Conservation (phyloP, 2,113 vertebrate species). For the Sus scrofa region DNA sequence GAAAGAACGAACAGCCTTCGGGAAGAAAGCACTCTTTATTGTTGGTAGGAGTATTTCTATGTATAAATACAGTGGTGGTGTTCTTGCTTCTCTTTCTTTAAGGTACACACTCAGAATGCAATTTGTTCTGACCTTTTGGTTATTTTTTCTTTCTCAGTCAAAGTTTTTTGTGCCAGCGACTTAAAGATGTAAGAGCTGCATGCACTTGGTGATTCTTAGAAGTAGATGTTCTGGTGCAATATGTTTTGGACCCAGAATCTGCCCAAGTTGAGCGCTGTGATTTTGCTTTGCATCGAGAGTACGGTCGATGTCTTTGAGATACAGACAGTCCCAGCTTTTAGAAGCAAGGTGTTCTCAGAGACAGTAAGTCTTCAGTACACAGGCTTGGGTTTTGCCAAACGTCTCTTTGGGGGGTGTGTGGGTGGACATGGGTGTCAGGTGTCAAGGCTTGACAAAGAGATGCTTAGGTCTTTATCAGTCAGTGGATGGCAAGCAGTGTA, state of each 20-base stretch:
- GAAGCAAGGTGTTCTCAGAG: background rate
- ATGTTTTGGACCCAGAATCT: background rate
- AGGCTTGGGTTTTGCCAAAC: background rate
- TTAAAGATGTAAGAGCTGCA: background rate
- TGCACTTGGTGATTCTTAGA: background rate
- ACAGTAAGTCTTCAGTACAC: background rate
- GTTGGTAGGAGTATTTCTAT: background rate
- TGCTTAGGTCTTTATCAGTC: background rate
- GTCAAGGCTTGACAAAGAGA: background rate
- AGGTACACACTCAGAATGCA: background rate
- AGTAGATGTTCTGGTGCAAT: background rate
- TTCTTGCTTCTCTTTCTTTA: background rate
- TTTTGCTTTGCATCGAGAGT: background rate
- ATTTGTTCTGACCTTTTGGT: conserved; percentile 51
- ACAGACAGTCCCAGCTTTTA: background rate
- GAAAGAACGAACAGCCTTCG: background rate
- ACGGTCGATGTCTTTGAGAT: background rate
- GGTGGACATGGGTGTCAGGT: background rate
- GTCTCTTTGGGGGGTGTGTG: background rate
- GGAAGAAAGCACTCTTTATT: background rate
- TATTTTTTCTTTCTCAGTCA: conserved; percentile 33
- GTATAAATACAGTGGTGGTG: background rate
- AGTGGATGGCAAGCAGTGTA: background rate
- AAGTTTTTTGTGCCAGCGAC: conserved; percentile 32
- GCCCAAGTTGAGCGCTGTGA: background rate